Conservation (phyloP, 2,888 invertebrate species). For the Silvanus unidentatus region DNA sequence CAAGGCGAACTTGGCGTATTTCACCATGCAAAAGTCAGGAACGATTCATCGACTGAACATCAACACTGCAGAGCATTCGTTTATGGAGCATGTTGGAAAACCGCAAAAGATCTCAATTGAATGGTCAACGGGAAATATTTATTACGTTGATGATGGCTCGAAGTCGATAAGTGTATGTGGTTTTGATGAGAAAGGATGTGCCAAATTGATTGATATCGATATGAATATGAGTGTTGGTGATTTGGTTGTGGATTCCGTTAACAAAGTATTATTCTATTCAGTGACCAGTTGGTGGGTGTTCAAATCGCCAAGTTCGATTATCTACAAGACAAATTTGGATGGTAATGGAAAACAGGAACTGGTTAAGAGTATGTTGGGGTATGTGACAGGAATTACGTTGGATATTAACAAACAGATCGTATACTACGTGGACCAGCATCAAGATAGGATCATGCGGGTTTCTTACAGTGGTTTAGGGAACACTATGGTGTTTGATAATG, state of each 20-base stretch:
- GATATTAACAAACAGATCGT: constrained; percentile 57
- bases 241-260: constrained; percentile 59
- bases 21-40: constrained; percentile 45
- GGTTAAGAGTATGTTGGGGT: constrained; percentile 32
- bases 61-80: constrained; percentile 37
- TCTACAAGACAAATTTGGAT: constrained; percentile 52
- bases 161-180: constrained; percentile 40
- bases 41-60: constrained; percentile 44
- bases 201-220: constrained; percentile 49
- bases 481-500: constrained; percentile 45
- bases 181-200: constrained; percentile 34
- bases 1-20: constrained; percentile 47
- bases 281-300: constrained; percentile 45
- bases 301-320: constrained; percentile 45
- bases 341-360: constrained; percentile 48
- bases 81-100: constrained; percentile 45
- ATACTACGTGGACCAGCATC: constrained; percentile 69
- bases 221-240: constrained; percentile 51
- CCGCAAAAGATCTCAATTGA: constrained; percentile 61
- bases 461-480: constrained; percentile 48
- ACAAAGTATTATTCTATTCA: constrained; percentile 56
- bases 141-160: constrained; percentile 49
- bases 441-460: constrained; percentile 42
- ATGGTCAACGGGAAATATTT: constrained; percentile 69
- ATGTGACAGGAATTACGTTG: constrained; percentile 46